A percentile compares a stretch with the other conserved stretches of the same genome.
Evolutionary conservation across 92 coral and sea anemone species (phyloP).

Genomic region (Epizoanthus stellaris): DNA sequence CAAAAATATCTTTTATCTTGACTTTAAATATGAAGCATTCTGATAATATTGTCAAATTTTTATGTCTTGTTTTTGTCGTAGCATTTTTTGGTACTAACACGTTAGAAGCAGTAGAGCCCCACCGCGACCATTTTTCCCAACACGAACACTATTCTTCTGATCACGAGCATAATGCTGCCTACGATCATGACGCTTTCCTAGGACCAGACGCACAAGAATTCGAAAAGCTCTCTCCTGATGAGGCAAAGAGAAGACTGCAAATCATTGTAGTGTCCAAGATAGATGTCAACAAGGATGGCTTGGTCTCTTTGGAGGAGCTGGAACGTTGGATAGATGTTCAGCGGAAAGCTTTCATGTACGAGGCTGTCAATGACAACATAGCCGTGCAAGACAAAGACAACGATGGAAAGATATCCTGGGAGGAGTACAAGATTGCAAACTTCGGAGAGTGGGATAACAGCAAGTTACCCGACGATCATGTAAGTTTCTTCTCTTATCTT

Average conservation of each 20-base stretch:
- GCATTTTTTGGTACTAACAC: neutral
- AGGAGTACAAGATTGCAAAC: conserved; percentile 74
- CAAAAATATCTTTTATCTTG: neutral
- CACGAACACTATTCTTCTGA: conserved; percentile 83
- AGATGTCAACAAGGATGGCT: conserved; percentile 84
- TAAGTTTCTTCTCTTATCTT: conserved; percentile 43
- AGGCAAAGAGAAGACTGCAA: conserved; percentile 82
- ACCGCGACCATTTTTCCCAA: conserved; percentile 84
- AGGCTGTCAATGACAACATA: conserved; percentile 85
- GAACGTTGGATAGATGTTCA: conserved; percentile 95
- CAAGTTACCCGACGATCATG: conserved; percentile 88
- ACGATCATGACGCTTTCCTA: conserved; percentile 96
- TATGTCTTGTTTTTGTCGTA: conserved; percentile 6
- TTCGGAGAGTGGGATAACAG: conserved; percentile 89
- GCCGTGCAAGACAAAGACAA: conserved; percentile 82
- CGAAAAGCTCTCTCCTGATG: conserved; percentile 87
- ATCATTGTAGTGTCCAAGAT: conserved; percentile 74
- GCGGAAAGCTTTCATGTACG: conserved; percentile 95
- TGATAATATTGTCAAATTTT: conserved; percentile 15
- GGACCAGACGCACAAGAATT: conserved; percentile 97
- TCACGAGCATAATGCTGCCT: conserved; percentile 77
- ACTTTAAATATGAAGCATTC: no score
- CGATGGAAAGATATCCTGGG: conserved; percentile 92
- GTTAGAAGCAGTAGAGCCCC: conserved; percentile 65
- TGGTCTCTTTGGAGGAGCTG: conserved; percentile 79